Evolutionary conservation across 2,113 vertebrate species (phyloP).

Genomic region (Ibidorhyncha struthersii): DNA sequence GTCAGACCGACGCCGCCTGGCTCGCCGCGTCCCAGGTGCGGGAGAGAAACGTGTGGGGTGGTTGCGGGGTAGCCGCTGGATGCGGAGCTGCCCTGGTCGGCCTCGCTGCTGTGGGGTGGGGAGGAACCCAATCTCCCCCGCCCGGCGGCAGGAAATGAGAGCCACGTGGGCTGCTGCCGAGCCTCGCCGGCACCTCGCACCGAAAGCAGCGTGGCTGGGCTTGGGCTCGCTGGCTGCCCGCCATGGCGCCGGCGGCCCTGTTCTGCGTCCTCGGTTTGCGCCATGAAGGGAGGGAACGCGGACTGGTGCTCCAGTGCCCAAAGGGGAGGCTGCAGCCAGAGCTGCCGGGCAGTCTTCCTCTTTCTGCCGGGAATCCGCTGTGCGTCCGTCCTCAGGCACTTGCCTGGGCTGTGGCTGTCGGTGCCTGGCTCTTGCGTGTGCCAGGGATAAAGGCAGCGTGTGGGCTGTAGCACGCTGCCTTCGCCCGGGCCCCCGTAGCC

Average conservation of each 20-base stretch:
- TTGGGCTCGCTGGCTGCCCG: neutral
- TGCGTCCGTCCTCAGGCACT: neutral
- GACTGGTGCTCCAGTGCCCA: neutral
- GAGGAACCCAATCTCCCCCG: constrained; percentile 2
- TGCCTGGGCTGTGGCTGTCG: neutral
- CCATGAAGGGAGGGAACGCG: rapidly evolving
- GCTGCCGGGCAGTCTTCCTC: neutral
- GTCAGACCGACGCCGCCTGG: rapidly evolving
- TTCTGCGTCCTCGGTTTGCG: neutral
- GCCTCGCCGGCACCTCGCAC: neutral
- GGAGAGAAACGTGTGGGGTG: neutral
- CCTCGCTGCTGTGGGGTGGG: neutral
- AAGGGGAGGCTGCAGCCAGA: neutral
- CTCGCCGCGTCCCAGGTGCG: rapidly evolving
- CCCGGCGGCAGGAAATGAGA: neutral
- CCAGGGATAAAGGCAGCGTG: neutral
- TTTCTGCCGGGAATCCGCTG: neutral
- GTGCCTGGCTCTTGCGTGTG: rapidly evolving
- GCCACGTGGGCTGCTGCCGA: neutral
- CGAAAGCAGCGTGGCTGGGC: neutral
- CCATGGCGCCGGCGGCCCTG: rapidly evolving
- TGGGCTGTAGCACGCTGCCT: neutral
- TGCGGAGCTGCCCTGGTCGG: neutral
- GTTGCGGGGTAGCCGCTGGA: neutral
- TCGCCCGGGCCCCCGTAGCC: rapidly evolving